Conservation (phyloP, 2,797 vertebrate species). For the Carapus acus region DNA sequence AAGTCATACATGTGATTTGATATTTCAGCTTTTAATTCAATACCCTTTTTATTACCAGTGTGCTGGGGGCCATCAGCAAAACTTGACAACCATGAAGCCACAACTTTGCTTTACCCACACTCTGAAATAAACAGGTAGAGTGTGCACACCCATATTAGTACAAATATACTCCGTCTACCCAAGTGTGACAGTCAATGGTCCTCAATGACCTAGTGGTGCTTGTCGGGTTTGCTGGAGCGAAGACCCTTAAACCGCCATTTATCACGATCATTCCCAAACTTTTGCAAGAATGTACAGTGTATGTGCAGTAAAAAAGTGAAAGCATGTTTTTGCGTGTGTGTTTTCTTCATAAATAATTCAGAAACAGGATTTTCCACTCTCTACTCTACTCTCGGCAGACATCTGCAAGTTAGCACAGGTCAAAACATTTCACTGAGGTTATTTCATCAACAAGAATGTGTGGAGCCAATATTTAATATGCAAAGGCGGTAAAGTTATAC, state of each 20-base stretch:
- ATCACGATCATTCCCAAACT: too few species aligned
- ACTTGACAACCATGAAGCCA: too few species aligned
- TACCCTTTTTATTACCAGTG: neutral
- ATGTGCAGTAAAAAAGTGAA: neutral
- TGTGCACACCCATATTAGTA: too few species aligned
- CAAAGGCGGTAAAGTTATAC: neutral
- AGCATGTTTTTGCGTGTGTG: neutral
- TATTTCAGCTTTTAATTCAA: neutral
- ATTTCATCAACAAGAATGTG: conserved; percentile 8
- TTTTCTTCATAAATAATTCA: neutral
- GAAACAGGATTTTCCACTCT: conserved; percentile 9
- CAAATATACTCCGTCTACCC: too few species aligned
- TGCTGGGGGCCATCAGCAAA: too few species aligned
- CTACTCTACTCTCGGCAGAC: conserved; percentile 8
- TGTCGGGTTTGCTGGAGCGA: too few species aligned
- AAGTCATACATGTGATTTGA: neutral
- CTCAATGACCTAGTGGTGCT: too few species aligned
- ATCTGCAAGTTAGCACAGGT: conserved; percentile 27
- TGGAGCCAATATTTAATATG: conserved; percentile 29
- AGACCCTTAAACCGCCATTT: too few species aligned
- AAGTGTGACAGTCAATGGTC: too few species aligned
- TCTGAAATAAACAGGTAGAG: too few species aligned
- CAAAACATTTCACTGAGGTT: conserved; percentile 13
- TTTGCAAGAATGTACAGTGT: too few species aligned
- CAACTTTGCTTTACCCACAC: too few species aligned